Evolutionary conservation across 2,888 invertebrate genomes (phyloP).

Genomic region (Lasioglossum leucozonium): DNA sequence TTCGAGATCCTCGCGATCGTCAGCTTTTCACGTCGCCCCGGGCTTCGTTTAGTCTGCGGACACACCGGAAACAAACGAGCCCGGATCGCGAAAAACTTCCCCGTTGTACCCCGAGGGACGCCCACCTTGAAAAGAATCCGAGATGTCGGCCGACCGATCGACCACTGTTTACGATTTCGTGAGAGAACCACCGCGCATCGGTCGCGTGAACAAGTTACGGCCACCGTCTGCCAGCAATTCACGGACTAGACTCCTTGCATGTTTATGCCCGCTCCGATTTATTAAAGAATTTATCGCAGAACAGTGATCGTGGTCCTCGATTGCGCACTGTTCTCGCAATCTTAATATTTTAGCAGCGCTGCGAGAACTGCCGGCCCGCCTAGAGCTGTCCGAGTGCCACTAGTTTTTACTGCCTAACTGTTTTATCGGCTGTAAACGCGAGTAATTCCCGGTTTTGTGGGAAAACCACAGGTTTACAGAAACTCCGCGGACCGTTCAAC

Average conservation of each 20-base stretch:
- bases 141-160: background rate
- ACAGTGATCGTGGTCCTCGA: background rate
- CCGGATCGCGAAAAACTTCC: conserved; percentile 13
- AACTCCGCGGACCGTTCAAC: no score
- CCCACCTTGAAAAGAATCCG: conserved; percentile 31
- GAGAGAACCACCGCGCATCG: background rate
- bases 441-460: background rate
- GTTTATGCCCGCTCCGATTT: conserved; percentile 13
- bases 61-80: conserved; percentile 15
- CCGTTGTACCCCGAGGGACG: background rate
- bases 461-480: background rate
- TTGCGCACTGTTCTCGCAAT: background rate
- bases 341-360: background rate
- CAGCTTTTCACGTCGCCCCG: conserved; percentile 44
- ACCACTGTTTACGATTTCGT: conserved; percentile 17
- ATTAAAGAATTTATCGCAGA: conserved; percentile 29
- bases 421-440: background rate
- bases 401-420: background rate
- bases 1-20: conserved; percentile 52
- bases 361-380: background rate
- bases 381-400: background rate
- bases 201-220: background rate
- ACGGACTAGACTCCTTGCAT: background rate
- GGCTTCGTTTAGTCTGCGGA: conserved; percentile 57
- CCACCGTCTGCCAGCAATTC: background rate